Base-by-base conservation (phyloP, 2,797 vertebrate species). In the Distichodus sexfasciatus region DNA sequence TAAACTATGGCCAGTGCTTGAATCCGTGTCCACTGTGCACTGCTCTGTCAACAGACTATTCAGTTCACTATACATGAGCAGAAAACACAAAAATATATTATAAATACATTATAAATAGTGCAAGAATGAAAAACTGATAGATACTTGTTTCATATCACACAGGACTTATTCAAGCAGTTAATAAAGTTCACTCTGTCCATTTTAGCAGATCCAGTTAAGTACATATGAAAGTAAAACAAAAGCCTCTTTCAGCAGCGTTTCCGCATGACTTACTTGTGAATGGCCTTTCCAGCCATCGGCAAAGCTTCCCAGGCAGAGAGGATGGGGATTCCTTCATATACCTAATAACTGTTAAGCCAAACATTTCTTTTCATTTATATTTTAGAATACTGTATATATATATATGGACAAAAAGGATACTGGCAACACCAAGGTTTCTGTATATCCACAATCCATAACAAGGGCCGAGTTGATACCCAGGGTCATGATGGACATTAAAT, bases 381-480 rank as follows among this genome's bases (percentile, higher is more conserved):
- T 38, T 6, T 17, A 1, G 15, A 1, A 19, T 6, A 46, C 17
- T 15, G n/a, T 21, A n/a, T 4, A 46, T n/a, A n/a, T n/a, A 15
- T 46, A 28, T 63, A 23, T 23, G n/a, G 23, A n/a, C 19, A 8
- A 15, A 72, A 84, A 94, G 90, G 97, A 99, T 98, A 96, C 96
- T 75, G 97, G 97, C 50, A 99, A 87, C 79, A 95, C 95, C 59
- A 99, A 85, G 0, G 96, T 96, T 84, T 99, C 97, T 23, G 91
- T 92, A 83, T 98, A 92, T 57, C 97, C 97, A 72, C 97, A 99
- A 81, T 99, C 97, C 81, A 99, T 92, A 74, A 99, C 97, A 80
- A 99, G 92, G 9, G 94, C 97, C 31, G 97, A 98, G 86, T 95
- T 98, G 84, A 98, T 92, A n/a, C 97, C 97, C 58, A 99, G 88